These are phyloP conservation scores for Bombus pascuorum DNA, from an alignment of 1,140 invertebrate species.

Conservation along the genomic window DNA sequence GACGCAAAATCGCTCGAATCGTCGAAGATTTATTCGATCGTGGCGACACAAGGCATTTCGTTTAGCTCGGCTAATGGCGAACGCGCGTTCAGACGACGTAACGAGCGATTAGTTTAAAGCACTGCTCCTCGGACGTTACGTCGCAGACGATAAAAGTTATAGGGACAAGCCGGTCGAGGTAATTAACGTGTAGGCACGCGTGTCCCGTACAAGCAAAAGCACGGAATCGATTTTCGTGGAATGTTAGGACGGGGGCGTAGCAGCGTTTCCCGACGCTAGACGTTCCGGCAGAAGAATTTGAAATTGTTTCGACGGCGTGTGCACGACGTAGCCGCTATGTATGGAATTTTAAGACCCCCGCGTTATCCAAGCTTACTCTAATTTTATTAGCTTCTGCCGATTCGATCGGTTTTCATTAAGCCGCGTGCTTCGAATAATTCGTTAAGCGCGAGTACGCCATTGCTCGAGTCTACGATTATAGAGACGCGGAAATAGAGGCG, in stretches of 20 bases:
- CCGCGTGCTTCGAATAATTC: constrained; percentile 62
- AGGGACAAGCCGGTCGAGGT: background rate
- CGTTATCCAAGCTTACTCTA: constrained; percentile 48
- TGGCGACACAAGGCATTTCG: constrained; percentile 13
- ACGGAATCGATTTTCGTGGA: constrained; percentile 59
- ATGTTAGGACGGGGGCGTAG: constrained; percentile 25
- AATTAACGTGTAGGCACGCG: constrained; percentile 46
- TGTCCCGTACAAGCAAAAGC: constrained; percentile 1
- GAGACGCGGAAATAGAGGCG: constrained; percentile 12
- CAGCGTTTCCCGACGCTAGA: constrained; percentile 31
- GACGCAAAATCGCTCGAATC: background rate
- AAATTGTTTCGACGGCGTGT: constrained; percentile 60
- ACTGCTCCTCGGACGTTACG: constrained; percentile 17
- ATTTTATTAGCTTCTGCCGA: constrained; percentile 51
- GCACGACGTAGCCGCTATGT: constrained; percentile 48
- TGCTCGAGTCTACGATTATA: background rate
- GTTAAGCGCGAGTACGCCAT: background rate
- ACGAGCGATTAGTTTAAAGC: constrained; percentile 42
- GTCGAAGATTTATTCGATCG: background rate
- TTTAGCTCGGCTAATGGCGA: constrained; percentile 35
- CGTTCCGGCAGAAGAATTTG: constrained; percentile 55
- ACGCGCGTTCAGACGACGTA: constrained; percentile 54
- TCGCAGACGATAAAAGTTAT: constrained; percentile 14
- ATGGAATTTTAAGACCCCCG: constrained; percentile 60
- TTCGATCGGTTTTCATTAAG: constrained; percentile 58